Conservation (phyloP, 2,888 invertebrate genomes). For the Drosophila mercatorum region DNA sequence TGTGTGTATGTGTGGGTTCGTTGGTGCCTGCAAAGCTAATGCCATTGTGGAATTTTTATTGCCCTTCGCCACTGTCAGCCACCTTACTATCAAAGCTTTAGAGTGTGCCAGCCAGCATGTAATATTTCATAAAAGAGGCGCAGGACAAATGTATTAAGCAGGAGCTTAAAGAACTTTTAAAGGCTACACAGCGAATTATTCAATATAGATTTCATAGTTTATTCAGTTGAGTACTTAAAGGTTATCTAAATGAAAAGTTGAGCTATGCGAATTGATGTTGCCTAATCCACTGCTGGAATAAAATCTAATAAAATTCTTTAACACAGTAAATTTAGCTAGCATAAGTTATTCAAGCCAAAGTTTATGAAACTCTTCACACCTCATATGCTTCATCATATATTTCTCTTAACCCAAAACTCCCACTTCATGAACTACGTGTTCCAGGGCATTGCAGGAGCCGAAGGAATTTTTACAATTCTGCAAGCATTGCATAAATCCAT, state of each 20-base stretch:
- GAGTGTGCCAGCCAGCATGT: slow-evolving; percentile 66
- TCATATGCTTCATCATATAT: neutral
- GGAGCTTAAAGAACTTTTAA: neutral
- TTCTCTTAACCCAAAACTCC: neutral
- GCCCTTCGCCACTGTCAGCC: slow-evolving; percentile 64
- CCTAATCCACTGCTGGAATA: too few relatives aligned
- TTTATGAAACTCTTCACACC: neutral
- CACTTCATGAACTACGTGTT: neutral
- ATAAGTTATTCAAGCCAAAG: neutral
- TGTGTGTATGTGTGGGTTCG: slow-evolving; percentile 9
- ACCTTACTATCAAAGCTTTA: slow-evolving; percentile 59
- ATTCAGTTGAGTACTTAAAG: too few relatives aligned
- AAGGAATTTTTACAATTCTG: slow-evolving; percentile 58
- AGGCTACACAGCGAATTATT: too few relatives aligned
- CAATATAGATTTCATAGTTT: too few relatives aligned
- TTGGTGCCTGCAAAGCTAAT: slow-evolving; percentile 50
- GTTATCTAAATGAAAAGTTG: neutral
- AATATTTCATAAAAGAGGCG: slow-evolving; percentile 69
- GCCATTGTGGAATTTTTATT: slow-evolving; percentile 77
- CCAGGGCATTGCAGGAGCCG: slow-evolving; percentile 24
- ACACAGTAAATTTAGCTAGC: neutral
- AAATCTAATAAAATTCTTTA: too few relatives aligned
- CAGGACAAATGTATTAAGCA: slow-evolving; percentile 35
- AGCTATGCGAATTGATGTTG: too few relatives aligned
- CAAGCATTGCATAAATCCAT: slow-evolving; percentile 49